phyloP scores from a whole-genome alignment of 2,888 invertebrate species.

The Drosophila picticornis region DNA sequence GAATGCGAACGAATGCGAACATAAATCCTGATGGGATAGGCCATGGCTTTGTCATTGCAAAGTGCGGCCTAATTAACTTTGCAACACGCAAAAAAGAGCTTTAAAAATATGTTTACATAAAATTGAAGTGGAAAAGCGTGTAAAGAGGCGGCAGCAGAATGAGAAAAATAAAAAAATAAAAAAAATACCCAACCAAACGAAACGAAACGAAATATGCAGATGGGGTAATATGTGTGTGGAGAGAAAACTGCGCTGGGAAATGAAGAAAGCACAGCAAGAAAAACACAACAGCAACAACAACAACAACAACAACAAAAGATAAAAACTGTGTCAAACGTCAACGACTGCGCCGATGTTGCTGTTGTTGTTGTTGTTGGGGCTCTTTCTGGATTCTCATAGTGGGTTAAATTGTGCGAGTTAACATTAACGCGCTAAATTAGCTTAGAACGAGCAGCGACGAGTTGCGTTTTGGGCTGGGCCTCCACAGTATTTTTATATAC shows the following conservation, averaged over 20 bases:
- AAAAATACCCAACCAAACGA: slow-evolving; percentile 2
- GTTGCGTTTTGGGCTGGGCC: slow-evolving; percentile 36
- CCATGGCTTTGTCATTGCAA: slow-evolving; percentile 59
- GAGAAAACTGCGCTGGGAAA: slow-evolving; percentile 68
- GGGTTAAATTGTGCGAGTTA: slow-evolving; percentile 74
- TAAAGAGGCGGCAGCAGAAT: slow-evolving; percentile 49
- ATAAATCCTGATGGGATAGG: slow-evolving; percentile 58
- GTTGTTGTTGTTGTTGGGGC: slow-evolving; percentile 10
- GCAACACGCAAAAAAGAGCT: slow-evolving; percentile 63
- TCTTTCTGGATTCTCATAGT: slow-evolving; percentile 51
- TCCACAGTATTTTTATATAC: slow-evolving; percentile 20
- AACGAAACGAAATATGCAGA: slow-evolving; percentile 57
- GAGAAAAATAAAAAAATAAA: slow-evolving; percentile 6
- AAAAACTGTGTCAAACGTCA: slow-evolving; percentile 76
- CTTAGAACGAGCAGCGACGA: slow-evolving; percentile 66
- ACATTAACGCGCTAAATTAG: slow-evolving; percentile 75
- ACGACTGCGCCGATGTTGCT: slow-evolving; percentile 55
- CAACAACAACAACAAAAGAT: slow-evolving; percentile 5
- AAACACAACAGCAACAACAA: slow-evolving; percentile 17
- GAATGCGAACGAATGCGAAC: slow-evolving; percentile 48
- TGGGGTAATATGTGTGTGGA: slow-evolving; percentile 36
- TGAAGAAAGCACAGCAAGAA: slow-evolving; percentile 37
- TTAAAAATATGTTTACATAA: slow-evolving; percentile 72
- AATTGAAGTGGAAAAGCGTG: slow-evolving; percentile 72
- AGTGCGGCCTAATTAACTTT: slow-evolving; percentile 67